Conservation (phyloP, 2,797 vertebrate genomes). For the Chromis chromis region DNA sequence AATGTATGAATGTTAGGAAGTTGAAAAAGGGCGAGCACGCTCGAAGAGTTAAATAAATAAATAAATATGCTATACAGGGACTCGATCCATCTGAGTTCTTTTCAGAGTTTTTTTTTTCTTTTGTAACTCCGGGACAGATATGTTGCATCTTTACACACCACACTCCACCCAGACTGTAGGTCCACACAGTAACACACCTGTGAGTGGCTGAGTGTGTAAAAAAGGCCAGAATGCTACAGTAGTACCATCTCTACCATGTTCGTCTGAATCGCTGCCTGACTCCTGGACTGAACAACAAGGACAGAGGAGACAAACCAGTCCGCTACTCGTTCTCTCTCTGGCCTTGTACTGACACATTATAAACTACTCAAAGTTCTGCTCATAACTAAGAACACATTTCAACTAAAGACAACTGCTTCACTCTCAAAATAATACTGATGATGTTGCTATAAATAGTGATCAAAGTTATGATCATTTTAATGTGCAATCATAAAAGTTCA, state of each 20-base stretch:
- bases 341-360: slow-evolving; percentile 39
- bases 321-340: slow-evolving; percentile 15
- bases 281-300: slow-evolving; percentile 25
- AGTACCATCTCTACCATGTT: slow-evolving; percentile 63
- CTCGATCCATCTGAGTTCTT: slow-evolving; percentile 58
- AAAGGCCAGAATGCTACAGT: slow-evolving; percentile 74
- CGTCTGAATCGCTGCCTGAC: slow-evolving; percentile 13
- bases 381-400: slow-evolving; percentile 46
- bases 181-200: slow-evolving; percentile 52
- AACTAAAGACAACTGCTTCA: slow-evolving; percentile 43
- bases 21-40: slow-evolving; percentile 29
- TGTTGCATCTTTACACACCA: slow-evolving; percentile 36
- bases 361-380: slow-evolving; percentile 41
- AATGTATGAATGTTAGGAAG: slow-evolving; percentile 19
- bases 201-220: slow-evolving; percentile 44
- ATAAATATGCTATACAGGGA: slow-evolving; percentile 79
- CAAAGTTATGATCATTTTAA: slow-evolving; percentile 72
- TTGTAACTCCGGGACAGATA: slow-evolving; percentile 37
- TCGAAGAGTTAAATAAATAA: slow-evolving; percentile 78
- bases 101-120: slow-evolving; percentile 22
- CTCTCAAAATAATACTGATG: slow-evolving; percentile 78
- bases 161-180: slow-evolving; percentile 52
- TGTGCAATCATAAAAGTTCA: slow-evolving; percentile 76
- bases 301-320: slow-evolving; percentile 31
- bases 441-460: slow-evolving; percentile 72